A percentile compares a stretch with the other conserved stretches of the same genome.
These are phyloP conservation scores for Neelides sp. DNA, from an alignment of 1,140 invertebrate species.

Conservation along the genomic window DNA sequence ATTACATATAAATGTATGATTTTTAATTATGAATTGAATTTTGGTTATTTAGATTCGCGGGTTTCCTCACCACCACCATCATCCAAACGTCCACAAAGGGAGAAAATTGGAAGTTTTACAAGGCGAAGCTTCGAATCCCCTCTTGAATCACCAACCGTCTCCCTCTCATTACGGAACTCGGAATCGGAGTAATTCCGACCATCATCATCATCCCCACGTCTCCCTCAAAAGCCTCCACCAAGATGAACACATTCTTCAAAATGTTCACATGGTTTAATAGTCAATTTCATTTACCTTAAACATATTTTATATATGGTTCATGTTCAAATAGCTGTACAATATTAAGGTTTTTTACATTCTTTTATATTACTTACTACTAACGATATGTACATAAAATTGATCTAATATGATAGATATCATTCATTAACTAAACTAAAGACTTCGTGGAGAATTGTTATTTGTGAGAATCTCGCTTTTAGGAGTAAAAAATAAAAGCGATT, in stretches of 20 bases:
- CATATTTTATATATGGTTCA: no score
- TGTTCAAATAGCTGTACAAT: no score
- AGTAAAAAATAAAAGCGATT: no score
- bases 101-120: conserved; percentile 28
- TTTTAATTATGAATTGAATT: neutral
- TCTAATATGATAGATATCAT: no score
- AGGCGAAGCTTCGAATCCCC: conserved; percentile 26
- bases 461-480: no score
- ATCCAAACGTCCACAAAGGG: conserved; percentile 16
- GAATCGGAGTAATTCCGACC: neutral
- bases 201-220: conserved; percentile 31
- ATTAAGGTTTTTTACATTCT: no score
- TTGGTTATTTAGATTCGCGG: conserved; percentile 8
- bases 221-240: conserved; percentile 28
- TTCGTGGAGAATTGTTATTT: no score
- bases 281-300: conserved; percentile 5
- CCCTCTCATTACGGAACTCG: neutral
- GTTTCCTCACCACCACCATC: conserved; percentile 19
- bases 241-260: conserved; percentile 30
- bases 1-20: conserved; percentile 4
- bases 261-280: conserved; percentile 31
- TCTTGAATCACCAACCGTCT: conserved; percentile 16
- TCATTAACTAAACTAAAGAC: no score
- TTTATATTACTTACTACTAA: no score
- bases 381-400: no score